Percentiles rank a stretch among this genome's conserved stretches.
Conservation (phyloP, 2,888 invertebrate species). For the Operophtera brumata region DNA sequence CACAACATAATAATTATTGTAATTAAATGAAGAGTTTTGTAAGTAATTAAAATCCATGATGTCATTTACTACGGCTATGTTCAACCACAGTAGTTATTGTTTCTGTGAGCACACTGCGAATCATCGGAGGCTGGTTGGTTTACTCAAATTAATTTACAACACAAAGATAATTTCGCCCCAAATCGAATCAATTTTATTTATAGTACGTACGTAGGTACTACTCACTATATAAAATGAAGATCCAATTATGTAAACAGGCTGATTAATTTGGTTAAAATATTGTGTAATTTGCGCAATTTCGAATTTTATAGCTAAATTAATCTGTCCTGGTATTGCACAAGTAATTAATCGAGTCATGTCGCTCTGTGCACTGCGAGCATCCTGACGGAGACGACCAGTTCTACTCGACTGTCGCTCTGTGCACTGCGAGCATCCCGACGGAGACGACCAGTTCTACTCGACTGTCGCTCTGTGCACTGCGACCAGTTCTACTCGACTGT, state of each 20-base stretch:
- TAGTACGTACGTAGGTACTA: not conserved
- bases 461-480: not conserved
- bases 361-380: not conserved
- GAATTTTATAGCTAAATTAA: slow-evolving; percentile 3
- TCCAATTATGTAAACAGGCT: slow-evolving; percentile 11
- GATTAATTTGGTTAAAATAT: slow-evolving; percentile 9
- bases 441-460: not conserved
- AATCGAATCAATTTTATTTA: slow-evolving; percentile 7
- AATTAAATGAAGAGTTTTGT: too few species aligned
- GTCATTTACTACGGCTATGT: too few species aligned
- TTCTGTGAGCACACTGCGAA: not conserved
- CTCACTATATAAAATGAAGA: slow-evolving; percentile 5
- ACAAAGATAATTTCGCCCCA: slow-evolving; percentile 7
- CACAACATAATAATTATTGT: too few species aligned
- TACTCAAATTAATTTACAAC: slow-evolving; percentile 11
- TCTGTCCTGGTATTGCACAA: not conserved
- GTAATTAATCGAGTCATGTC: not conserved
- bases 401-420: not conserved
- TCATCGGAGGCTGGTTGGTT: slow-evolving; percentile 3
- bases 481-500: not conserved
- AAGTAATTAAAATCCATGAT: too few species aligned
- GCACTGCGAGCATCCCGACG: not conserved
- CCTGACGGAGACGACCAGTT: not conserved
- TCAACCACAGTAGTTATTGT: too few species aligned
- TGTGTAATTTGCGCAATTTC: slow-evolving; percentile 3